Evolutionary conservation across 2,113 vertebrate species (phyloP).

Genomic region (Syngnathus typhle): DNA sequence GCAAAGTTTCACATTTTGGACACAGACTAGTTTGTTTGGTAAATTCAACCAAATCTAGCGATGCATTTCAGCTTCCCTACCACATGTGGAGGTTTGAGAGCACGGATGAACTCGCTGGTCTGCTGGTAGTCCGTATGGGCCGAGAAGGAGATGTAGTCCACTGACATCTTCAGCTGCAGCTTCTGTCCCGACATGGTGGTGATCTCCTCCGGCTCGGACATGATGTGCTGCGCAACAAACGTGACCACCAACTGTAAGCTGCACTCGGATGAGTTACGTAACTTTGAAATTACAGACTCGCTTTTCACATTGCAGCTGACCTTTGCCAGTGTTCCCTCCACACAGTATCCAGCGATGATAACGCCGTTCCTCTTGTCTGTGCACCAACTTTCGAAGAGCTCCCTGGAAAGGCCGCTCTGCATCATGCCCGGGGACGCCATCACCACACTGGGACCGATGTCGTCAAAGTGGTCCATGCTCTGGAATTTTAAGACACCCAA

Average conservation of each 20-base stretch:
- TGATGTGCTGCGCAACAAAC: constrained; percentile 81
- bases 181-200: constrained; percentile 98
- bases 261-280: not conserved
- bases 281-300: too few relatives aligned
- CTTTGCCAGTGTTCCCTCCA: constrained; percentile 96
- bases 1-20: not conserved
- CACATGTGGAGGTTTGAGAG: constrained; percentile 95
- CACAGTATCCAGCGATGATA: constrained; percentile 96
- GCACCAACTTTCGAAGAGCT: constrained; percentile 98
- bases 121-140: constrained; percentile 99
- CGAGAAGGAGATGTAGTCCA: constrained; percentile 99
- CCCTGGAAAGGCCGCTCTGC: constrained; percentile 94
- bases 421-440: constrained; percentile 99
- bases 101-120: constrained; percentile 97
- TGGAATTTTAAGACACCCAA: constrained; percentile 33
- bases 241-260: not conserved
- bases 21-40: not conserved
- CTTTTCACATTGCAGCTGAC: constrained; percentile 54
- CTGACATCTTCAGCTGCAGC: constrained; percentile 97
- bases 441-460: constrained; percentile 97
- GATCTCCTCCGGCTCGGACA: constrained; percentile 98
- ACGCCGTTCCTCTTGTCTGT: constrained; percentile 97
- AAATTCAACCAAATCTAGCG: not conserved
- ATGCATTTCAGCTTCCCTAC: constrained; percentile 49
- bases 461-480: constrained; percentile 99